Evolutionary conservation across 2,797 vertebrate genomes (phyloP).

Genomic region (Muscicapa striata): DNA sequence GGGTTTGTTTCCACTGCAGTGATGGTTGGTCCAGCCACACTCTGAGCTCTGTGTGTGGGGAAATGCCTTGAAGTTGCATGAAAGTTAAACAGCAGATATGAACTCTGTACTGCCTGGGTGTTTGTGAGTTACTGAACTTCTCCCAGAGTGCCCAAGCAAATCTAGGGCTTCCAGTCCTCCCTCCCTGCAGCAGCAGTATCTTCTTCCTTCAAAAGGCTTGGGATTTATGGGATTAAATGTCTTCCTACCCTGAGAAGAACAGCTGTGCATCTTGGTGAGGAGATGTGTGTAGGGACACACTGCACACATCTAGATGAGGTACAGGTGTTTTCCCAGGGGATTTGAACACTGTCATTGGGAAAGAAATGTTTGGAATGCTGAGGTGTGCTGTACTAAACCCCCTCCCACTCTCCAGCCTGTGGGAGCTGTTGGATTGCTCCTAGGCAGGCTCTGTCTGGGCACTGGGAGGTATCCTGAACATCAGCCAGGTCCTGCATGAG

Average conservation of each 20-base stretch:
- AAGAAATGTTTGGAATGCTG: neutral
- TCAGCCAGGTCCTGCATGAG: neutral
- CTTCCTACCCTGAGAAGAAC: neutral
- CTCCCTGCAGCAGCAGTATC: neutral
- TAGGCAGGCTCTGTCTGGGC: neutral
- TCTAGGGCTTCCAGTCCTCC: neutral
- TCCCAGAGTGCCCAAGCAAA: neutral
- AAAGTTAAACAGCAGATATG: neutral
- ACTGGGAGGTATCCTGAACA: neutral
- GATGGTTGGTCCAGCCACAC: neutral
- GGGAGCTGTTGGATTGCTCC: neutral
- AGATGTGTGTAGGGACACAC: neutral
- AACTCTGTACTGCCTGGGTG: neutral
- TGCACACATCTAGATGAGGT: neutral
- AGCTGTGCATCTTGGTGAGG: neutral
- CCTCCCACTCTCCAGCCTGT: neutral
- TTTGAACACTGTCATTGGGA: neutral
- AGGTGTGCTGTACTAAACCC: neutral
- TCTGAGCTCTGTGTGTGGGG: rapidly evolving
- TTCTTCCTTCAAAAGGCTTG: neutral
- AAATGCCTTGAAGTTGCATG: neutral
- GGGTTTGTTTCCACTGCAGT: rapidly evolving
- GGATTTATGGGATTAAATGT: neutral
- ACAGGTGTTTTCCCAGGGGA: neutral
- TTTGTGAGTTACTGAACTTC: neutral